A percentile compares a stretch with the other conserved stretches of the same genome.
These are phyloP conservation scores for Drosophila obscura DNA, from an alignment of 1,140 invertebrate species.

Conservation along the genomic window DNA sequence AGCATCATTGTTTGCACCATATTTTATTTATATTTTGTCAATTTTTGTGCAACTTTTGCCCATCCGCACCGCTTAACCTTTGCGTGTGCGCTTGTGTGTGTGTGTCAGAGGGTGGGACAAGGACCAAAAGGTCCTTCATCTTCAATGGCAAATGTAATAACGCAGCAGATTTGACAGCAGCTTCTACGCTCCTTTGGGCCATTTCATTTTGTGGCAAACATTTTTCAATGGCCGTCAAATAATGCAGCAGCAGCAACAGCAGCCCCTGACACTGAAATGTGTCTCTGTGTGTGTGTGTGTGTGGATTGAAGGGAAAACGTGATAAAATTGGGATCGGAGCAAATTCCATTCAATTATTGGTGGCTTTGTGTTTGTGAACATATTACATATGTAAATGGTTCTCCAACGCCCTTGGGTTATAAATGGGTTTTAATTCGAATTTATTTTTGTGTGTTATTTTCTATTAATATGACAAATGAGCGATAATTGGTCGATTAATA, in stretches of 20 bases:
- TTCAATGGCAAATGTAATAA: slow-evolving; percentile 42
- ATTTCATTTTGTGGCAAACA: slow-evolving; percentile 51
- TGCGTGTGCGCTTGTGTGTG: background rate
- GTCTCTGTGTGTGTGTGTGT: slow-evolving; percentile 1
- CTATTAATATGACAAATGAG: too few species aligned
- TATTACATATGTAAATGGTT: too few species aligned
- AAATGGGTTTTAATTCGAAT: too few species aligned
- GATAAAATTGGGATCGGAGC: background rate
- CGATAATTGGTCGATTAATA: too few species aligned
- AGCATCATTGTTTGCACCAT: slow-evolving; percentile 62
- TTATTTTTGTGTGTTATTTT: too few species aligned
- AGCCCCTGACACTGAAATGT: slow-evolving; percentile 32
- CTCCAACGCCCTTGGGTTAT: too few species aligned
- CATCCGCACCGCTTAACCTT: slow-evolving; percentile 26
- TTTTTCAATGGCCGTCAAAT: slow-evolving; percentile 51
- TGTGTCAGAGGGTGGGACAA: background rate
- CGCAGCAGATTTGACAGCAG: slow-evolving; percentile 51
- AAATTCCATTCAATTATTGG: slow-evolving; percentile 33
- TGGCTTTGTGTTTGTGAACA: too few species aligned
- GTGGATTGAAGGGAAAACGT: background rate
- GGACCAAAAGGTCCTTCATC: background rate
- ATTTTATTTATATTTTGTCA: slow-evolving; percentile 81
- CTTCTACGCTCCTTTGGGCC: slow-evolving; percentile 48
- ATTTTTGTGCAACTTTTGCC: slow-evolving; percentile 73
- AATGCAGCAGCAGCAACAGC: slow-evolving; percentile 24